Percentiles rank a stretch among this genome's conserved stretches.
These are phyloP conservation scores for Ceyx margarethae DNA, from an alignment of 2,113 vertebrate genomes.

Conservation along the genomic window DNA sequence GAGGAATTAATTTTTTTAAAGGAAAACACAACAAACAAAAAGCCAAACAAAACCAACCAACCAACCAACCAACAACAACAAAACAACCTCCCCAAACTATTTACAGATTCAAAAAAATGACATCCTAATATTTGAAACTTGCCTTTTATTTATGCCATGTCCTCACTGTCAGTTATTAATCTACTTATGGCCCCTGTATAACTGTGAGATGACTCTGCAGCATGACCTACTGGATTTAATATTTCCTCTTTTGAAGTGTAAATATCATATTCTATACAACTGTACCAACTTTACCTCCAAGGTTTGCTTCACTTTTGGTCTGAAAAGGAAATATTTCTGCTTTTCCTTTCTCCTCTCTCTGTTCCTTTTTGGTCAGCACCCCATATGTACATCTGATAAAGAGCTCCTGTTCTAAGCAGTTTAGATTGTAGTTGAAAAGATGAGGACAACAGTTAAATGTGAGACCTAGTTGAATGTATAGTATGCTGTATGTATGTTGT, in stretches of 20 bases:
- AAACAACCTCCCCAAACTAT: neutral
- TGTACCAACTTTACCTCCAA: neutral
- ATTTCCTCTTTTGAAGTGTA: neutral
- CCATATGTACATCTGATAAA: neutral
- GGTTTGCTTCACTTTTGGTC: neutral
- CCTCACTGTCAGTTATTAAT: neutral
- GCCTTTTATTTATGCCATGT: neutral
- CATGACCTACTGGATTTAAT: neutral
- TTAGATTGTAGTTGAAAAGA: neutral
- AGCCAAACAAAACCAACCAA: too few relatives aligned
- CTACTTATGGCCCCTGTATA: neutral
- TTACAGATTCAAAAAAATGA: neutral
- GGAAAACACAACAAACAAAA: neutral
- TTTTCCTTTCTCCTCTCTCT: neutral
- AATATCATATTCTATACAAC: neutral
- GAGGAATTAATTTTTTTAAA: too few relatives aligned
- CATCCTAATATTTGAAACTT: neutral
- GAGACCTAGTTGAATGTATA: neutral
- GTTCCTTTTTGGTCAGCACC: neutral
- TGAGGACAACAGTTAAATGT: accelerated
- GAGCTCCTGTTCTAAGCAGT: neutral
- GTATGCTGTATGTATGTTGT: too few relatives aligned
- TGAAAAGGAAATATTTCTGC: neutral
- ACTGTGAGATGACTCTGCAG: neutral
- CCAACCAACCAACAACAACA: neutral